A percentile compares a stretch with the other conserved stretches of the same genome.
Conservation (phyloP, 2,888 invertebrate genomes). For the Sympetrum striolatum region DNA sequence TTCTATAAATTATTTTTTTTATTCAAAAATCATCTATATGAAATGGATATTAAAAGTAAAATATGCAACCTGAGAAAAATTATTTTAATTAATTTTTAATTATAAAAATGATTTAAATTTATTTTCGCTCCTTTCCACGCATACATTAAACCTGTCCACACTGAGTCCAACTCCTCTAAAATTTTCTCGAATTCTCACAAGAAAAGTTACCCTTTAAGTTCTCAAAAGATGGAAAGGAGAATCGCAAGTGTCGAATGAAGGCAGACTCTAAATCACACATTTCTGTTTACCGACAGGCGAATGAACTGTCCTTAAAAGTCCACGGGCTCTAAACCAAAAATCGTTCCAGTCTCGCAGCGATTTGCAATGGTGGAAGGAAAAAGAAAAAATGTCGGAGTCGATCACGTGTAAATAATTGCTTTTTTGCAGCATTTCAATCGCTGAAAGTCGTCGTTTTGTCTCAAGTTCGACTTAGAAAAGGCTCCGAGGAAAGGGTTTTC, state of each 20-base stretch:
- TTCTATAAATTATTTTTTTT: too few relatives aligned
- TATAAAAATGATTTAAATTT: too few relatives aligned
- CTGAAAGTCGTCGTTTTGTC: background rate
- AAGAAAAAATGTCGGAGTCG: background rate
- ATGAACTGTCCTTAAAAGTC: background rate
- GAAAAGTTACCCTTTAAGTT: too few relatives aligned
- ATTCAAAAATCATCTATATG: too few relatives aligned
- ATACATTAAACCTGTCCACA: too few relatives aligned
- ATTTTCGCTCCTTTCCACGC: too few relatives aligned
- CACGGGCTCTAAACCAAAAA: background rate
- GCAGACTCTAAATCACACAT: background rate
- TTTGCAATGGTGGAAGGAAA: background rate
- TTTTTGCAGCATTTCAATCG: background rate
- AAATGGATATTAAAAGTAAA: too few relatives aligned
- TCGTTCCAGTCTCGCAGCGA: background rate
- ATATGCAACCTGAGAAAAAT: too few relatives aligned
- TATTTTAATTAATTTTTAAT: too few relatives aligned
- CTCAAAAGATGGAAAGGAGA: too few relatives aligned
- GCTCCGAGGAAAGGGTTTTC: background rate
- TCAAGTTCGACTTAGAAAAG: background rate
- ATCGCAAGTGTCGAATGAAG: background rate
- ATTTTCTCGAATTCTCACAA: too few relatives aligned
- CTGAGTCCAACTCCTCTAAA: too few relatives aligned
- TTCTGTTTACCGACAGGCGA: background rate
- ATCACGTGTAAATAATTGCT: background rate